Evolutionary conservation across 2,113 vertebrate genomes (phyloP).

Genomic region (Damaliscus lunatus): DNA sequence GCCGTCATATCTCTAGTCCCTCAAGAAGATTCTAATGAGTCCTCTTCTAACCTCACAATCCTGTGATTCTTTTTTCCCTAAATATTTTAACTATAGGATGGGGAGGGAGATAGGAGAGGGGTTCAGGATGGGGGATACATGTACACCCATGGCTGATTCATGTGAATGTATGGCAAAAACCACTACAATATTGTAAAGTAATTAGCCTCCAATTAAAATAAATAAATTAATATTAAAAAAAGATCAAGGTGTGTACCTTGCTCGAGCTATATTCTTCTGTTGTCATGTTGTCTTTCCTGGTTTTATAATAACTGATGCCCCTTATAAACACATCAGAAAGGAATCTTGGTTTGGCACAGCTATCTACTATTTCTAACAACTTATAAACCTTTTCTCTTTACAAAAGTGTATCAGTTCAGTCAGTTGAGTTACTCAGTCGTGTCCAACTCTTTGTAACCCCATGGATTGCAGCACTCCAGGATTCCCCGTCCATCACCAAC

Average conservation of each 20-base stretch:
- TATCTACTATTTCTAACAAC: background rate
- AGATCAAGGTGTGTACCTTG: background rate
- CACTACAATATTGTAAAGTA: background rate
- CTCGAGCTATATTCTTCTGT: background rate
- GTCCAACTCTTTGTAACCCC: background rate
- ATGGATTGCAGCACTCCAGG: background rate
- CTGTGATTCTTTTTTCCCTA: background rate
- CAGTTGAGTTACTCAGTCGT: background rate
- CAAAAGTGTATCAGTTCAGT: background rate
- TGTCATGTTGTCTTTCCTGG: background rate
- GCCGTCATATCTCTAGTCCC: background rate
- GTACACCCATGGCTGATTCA: background rate
- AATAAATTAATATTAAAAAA: background rate
- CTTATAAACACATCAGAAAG: slow-evolving; percentile 29
- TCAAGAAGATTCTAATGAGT: background rate
- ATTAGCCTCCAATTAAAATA: background rate
- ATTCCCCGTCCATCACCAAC: background rate
- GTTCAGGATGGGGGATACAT: background rate
- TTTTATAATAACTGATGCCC: background rate
- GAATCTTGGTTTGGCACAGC: background rate
- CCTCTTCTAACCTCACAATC: background rate
- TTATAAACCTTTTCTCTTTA: background rate
- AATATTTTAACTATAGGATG: background rate
- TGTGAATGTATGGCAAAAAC: background rate
- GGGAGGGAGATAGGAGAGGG: background rate